phyloP scores from a whole-genome alignment of 2,113 vertebrate species.

The Gymnobelideus leadbeateri region DNA sequence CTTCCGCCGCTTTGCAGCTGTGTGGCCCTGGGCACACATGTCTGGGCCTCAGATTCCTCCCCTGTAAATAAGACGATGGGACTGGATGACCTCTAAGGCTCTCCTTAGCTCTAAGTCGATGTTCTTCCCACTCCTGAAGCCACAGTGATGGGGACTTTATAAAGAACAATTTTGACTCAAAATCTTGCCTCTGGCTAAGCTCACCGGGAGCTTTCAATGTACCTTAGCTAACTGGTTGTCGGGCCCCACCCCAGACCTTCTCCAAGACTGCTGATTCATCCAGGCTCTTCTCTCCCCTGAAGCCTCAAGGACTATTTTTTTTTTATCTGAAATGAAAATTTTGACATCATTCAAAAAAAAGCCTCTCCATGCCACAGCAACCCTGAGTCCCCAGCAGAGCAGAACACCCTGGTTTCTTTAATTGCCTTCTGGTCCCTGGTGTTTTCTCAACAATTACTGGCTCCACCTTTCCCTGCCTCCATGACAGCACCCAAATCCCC shows the following conservation, averaged over 20 bases:
- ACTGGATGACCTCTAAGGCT: background rate
- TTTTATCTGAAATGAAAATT: slow-evolving; percentile 59
- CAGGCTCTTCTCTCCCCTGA: slow-evolving; percentile 50
- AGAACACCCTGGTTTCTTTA: slow-evolving; percentile 65
- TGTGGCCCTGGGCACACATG: background rate
- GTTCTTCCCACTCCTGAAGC: background rate
- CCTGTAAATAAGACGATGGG: background rate
- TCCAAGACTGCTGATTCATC: slow-evolving; percentile 56
- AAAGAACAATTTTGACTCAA: background rate
- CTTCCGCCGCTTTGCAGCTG: background rate
- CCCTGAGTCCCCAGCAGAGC: background rate
- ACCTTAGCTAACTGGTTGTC: slow-evolving; percentile 43
- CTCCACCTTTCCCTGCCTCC: slow-evolving; percentile 59
- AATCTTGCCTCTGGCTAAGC: slow-evolving; percentile 49
- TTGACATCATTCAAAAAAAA: slow-evolving; percentile 51
- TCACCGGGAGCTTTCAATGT: slow-evolving; percentile 65
- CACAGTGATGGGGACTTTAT: background rate
- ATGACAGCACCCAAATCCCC: slow-evolving; percentile 22
- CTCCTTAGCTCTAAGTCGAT: background rate
- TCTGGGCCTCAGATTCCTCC: background rate
- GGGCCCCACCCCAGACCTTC: slow-evolving; percentile 29
- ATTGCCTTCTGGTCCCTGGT: slow-evolving; percentile 65
- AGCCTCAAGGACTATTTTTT: slow-evolving; percentile 41
- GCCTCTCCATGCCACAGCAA: background rate
- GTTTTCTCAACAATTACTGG: slow-evolving; percentile 74